phyloP scores from a whole-genome alignment of 2,888 invertebrate species.

The Polydrusus pterygomalis region DNA sequence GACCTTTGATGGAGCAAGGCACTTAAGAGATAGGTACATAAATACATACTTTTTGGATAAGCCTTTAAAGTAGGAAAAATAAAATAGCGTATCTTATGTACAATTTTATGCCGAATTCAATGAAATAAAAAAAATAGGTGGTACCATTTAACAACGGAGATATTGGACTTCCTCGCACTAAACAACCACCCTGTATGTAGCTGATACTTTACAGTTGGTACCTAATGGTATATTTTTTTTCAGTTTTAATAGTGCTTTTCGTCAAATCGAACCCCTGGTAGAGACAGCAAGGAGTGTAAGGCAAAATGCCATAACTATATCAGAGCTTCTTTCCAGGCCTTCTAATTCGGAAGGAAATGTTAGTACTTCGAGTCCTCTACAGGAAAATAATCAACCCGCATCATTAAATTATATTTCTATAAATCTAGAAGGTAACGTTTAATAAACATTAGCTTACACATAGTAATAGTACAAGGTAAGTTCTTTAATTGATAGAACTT shows the following conservation, averaged over 20 bases:
- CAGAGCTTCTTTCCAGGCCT: slow-evolving; percentile 46
- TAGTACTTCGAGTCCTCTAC: slow-evolving; percentile 45
- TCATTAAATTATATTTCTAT: slow-evolving; percentile 50
- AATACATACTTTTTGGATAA: too few species aligned
- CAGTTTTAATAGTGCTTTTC: slow-evolving; percentile 71
- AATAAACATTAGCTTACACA: neutral
- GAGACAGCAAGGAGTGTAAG: slow-evolving; percentile 75
- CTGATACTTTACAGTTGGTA: too few species aligned
- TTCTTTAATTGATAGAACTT: too few species aligned
- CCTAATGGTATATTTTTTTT: neutral
- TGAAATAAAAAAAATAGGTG: too few species aligned
- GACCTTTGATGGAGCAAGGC: slow-evolving; percentile 68
- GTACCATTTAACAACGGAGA: too few species aligned
- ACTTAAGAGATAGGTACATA: slow-evolving; percentile 62
- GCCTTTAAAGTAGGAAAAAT: too few species aligned
- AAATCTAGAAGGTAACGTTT: slow-evolving; percentile 50
- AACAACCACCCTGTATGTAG: too few species aligned
- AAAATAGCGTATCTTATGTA: too few species aligned
- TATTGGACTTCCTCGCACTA: too few species aligned
- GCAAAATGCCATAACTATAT: slow-evolving; percentile 61
- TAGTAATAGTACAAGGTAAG: too few species aligned
- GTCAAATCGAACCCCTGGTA: slow-evolving; percentile 80
- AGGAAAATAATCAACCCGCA: slow-evolving; percentile 34
- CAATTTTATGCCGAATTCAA: too few species aligned
- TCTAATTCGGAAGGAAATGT: slow-evolving; percentile 53